phyloP scores from a whole-genome alignment of 1,140 invertebrate species.

The Drosophila setifemur region DNA sequence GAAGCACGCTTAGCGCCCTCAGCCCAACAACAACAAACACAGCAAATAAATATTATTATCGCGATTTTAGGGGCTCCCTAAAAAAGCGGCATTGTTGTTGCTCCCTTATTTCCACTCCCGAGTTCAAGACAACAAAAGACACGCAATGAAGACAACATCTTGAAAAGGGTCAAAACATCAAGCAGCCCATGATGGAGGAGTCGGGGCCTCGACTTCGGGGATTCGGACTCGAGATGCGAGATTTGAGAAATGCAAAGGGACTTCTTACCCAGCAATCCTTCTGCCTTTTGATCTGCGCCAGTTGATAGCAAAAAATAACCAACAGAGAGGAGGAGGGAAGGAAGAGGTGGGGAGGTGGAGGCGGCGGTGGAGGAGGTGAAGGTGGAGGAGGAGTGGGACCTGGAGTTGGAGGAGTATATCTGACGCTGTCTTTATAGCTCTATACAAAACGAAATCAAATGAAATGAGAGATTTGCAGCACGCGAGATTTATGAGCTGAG shows the following conservation, averaged over 20 bases:
- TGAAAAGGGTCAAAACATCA: constrained; percentile 79
- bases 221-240: constrained; percentile 19
- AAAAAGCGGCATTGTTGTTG: constrained; percentile 31
- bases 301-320: constrained; percentile 51
- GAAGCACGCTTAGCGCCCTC: constrained; percentile 53
- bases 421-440: constrained; percentile 49
- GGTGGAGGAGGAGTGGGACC: too few relatives aligned
- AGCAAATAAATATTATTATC: constrained; percentile 76
- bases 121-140: constrained; percentile 42
- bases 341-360: too few relatives aligned
- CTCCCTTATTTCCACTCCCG: constrained; percentile 53
- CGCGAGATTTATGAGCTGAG: constrained; percentile 74
- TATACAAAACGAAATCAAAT: constrained; percentile 57
- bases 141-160: constrained; percentile 80
- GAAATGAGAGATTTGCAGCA: constrained; percentile 69
- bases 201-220: constrained; percentile 33
- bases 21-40: constrained; percentile 22
- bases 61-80: constrained; percentile 48
- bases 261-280: constrained; percentile 16
- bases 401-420: constrained; percentile 6
- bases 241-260: constrained; percentile 55
- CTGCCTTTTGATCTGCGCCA: constrained; percentile 53
- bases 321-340: neutral
- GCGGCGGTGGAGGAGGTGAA: too few relatives aligned
- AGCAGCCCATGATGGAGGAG: constrained; percentile 33